phyloP scores from a whole-genome alignment of 2,888 invertebrate genomes.

The Nebria salina region DNA sequence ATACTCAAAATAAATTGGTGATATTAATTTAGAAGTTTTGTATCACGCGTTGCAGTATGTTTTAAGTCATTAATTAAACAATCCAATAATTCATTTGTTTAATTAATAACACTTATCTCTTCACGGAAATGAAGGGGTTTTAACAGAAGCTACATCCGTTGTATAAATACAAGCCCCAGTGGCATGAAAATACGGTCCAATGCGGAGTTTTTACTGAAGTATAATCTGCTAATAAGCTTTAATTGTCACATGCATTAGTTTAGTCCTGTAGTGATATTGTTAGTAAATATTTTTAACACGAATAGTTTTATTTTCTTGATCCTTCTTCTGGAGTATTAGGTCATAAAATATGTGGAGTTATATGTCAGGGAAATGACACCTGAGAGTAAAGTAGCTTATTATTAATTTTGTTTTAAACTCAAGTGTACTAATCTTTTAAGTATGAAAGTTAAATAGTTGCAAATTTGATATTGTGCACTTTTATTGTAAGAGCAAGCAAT shows the following conservation, averaged over 20 bases:
- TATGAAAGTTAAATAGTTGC: not conserved
- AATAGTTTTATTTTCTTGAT: too few species aligned
- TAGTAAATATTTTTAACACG: too few species aligned
- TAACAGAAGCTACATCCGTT: not conserved
- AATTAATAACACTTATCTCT: slow-evolving; percentile 26
- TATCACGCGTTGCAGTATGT: not conserved
- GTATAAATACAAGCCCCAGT: not conserved
- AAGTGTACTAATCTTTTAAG: not conserved
- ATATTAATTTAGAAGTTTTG: too few species aligned
- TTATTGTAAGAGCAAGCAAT: not conserved
- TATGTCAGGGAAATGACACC: too few species aligned
- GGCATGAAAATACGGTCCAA: not conserved
- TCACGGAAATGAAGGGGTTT: slow-evolving; percentile 18
- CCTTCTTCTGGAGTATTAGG: too few species aligned
- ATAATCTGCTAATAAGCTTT: not conserved
- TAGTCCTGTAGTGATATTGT: not conserved
- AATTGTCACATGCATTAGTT: not conserved
- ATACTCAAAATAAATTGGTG: too few species aligned
- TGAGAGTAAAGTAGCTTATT: too few species aligned
- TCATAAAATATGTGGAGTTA: too few species aligned
- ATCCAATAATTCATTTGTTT: slow-evolving; percentile 42
- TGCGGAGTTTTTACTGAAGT: not conserved
- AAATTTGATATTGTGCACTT: not conserved
- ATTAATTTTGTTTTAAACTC: too few species aligned
- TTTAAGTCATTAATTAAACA: slow-evolving; percentile 40